phyloP scores from a whole-genome alignment of 2,888 invertebrate genomes.

The Aphrophora alni region DNA sequence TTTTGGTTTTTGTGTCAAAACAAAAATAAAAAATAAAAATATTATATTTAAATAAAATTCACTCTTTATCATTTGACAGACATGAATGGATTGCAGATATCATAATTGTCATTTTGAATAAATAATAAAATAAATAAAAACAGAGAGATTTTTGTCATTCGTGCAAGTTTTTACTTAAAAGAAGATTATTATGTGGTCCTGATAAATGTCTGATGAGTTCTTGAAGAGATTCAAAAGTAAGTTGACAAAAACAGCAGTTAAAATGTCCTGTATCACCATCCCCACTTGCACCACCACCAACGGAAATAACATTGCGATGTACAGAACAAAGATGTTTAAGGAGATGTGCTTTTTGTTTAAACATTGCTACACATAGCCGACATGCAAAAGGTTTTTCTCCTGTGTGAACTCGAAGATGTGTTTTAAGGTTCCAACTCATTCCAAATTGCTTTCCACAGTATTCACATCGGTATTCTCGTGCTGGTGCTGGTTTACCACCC shows the following conservation, averaged over 20 bases:
- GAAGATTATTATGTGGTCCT: conserved; percentile 86
- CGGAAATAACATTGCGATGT: conserved; percentile 86
- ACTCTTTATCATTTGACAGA: too few relatives aligned
- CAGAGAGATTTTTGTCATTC: conserved; percentile 59
- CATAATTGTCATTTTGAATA: conserved; percentile 19
- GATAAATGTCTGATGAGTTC: conserved; percentile 87
- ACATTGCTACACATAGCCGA: conserved; percentile 87
- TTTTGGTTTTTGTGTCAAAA: too few relatives aligned
- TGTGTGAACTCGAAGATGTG: conserved; percentile 85
- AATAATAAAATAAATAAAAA: not conserved
- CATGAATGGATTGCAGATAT: not conserved
- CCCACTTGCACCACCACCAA: conserved; percentile 76
- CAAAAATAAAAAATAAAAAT: too few relatives aligned
- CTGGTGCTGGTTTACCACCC: conserved; percentile 66
- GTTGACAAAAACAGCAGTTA: conserved; percentile 87
- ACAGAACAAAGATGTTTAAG: conserved; percentile 88
- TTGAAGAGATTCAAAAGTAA: conserved; percentile 84
- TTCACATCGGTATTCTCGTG: conserved; percentile 85
- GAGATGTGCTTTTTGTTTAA: conserved; percentile 88
- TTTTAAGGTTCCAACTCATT: conserved; percentile 92
- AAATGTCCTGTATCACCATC: conserved; percentile 72
- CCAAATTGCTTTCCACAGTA: conserved; percentile 92
- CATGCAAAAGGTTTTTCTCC: conserved; percentile 91
- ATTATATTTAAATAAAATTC: too few relatives aligned
- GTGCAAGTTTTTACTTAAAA: conserved; percentile 86